phyloP scores from a whole-genome alignment of 2,888 invertebrate genomes.

The Branchipolynoe longqiensis region DNA sequence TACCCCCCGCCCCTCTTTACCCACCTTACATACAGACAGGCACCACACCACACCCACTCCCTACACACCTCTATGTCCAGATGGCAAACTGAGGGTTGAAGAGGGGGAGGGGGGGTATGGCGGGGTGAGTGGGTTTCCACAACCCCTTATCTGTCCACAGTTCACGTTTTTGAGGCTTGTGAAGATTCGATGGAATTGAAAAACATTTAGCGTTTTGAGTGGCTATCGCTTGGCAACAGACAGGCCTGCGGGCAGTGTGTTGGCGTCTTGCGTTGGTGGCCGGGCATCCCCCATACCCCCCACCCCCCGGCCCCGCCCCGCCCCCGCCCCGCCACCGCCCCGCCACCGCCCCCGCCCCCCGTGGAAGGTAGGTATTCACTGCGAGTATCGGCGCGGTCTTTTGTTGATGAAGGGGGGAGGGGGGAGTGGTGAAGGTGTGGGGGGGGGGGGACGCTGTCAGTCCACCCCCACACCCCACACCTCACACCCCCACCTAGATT shows the following conservation, averaged over 20 bases:
- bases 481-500: not conserved
- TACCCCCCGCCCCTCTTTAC: too few relatives aligned
- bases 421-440: not conserved
- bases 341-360: too few relatives aligned
- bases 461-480: not conserved
- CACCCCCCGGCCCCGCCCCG: too few relatives aligned
- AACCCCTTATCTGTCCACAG: not conserved
- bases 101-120: too few relatives aligned
- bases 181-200: not conserved
- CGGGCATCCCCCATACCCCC: not conserved
- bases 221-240: not conserved
- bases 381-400: too few relatives aligned
- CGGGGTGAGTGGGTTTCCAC: too few relatives aligned
- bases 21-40: too few relatives aligned
- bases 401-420: too few relatives aligned
- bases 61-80: conserved; percentile 2
- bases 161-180: not conserved
- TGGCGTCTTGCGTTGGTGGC: too few relatives aligned
- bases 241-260: conserved; percentile 29
- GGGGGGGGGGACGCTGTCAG: not conserved
- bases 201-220: not conserved
- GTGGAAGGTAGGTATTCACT: not conserved
- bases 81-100: not conserved
- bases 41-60: not conserved
- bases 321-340: too few relatives aligned